Conservation (phyloP, 2,113 vertebrate genomes). For the Lichenostomus cassidix region DNA sequence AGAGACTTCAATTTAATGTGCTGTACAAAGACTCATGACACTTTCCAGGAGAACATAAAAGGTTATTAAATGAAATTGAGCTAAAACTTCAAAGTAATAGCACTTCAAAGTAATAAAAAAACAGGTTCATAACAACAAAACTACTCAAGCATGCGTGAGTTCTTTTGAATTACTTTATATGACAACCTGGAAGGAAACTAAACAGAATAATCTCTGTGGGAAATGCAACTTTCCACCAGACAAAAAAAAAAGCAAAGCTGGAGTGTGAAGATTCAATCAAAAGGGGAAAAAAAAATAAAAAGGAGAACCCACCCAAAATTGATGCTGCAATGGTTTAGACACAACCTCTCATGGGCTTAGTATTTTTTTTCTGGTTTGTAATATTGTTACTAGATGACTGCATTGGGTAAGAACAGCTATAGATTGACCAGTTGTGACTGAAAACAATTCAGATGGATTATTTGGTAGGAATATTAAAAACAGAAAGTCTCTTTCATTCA, state of each 20-base stretch:
- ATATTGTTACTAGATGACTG: neutral
- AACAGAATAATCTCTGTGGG: neutral
- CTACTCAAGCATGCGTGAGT: neutral
- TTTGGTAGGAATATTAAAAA: neutral
- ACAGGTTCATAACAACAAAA: neutral
- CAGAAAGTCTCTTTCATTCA: neutral
- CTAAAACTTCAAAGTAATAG: neutral
- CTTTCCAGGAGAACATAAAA: neutral
- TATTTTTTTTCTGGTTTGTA: neutral
- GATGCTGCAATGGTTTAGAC: neutral
- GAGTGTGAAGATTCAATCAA: neutral
- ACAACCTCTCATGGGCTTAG: neutral
- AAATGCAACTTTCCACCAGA: neutral
- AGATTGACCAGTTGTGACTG: neutral
- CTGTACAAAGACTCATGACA: neutral
- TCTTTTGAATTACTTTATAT: neutral
- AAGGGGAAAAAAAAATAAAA: neutral
- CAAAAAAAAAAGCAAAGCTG: neutral
- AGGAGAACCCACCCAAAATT: neutral
- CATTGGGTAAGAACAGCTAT: neutral
- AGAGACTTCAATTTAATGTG: neutral
- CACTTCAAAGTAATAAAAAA: neutral
- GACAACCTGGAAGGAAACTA: neutral
- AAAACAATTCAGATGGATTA: neutral
- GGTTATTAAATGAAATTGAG: neutral